phyloP scores from a whole-genome alignment of 2,797 vertebrate genomes.

The Enteromius afrohamiltoni region DNA sequence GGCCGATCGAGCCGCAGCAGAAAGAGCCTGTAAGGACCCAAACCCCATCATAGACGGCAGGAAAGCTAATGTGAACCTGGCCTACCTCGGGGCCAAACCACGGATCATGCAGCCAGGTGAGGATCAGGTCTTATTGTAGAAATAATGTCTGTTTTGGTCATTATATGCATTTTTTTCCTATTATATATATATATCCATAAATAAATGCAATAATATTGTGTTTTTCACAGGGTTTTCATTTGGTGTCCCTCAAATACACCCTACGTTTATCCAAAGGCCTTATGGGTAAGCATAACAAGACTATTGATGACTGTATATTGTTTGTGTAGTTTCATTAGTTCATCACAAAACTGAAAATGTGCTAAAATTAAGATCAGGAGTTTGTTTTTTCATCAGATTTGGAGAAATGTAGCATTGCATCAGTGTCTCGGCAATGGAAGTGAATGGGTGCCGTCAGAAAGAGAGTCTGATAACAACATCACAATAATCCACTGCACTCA shows the following conservation, averaged over 20 bases:
- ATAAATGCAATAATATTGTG: conserved; percentile 23
- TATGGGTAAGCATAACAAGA: conserved; percentile 87
- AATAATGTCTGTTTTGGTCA: not conserved
- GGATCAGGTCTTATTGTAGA: not conserved
- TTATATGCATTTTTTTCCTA: not conserved
- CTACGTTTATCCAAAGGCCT: conserved; percentile 96
- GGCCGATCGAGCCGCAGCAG: conserved; percentile 92
- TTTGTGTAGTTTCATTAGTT: not conserved
- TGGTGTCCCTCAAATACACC: conserved; percentile 94
- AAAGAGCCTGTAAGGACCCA: conserved; percentile 95
- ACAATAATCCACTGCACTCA: not conserved
- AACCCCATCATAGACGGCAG: conserved; percentile 98
- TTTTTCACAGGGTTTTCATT: conserved; percentile 91
- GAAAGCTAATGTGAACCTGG: conserved; percentile 97
- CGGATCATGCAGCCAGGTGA: conserved; percentile 97
- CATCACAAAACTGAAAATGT: too few relatives aligned
- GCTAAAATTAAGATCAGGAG: not conserved
- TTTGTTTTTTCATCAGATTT: not conserved
- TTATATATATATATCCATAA: too few relatives aligned
- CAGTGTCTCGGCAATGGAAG: not conserved
- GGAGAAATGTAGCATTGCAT: not conserved
- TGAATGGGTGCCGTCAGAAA: not conserved
- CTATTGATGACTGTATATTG: not conserved
- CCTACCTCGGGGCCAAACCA: conserved; percentile 95
- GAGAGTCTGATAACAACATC: not conserved